phyloP scores from a whole-genome alignment of 2,113 vertebrate species.

The Hippopotamus amphibius region DNA sequence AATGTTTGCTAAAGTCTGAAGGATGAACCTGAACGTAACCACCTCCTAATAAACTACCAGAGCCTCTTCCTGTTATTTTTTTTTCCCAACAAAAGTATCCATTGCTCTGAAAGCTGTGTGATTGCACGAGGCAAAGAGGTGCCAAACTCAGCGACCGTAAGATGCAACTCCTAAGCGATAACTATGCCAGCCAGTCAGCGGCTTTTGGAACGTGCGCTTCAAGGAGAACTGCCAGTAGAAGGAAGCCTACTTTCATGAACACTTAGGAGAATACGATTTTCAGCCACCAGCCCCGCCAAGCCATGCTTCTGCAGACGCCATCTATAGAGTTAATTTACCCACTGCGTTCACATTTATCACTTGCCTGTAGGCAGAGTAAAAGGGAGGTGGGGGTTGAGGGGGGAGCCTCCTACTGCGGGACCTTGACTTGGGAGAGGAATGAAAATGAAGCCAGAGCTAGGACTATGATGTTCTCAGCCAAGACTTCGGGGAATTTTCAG shows the following conservation, averaged over 20 bases:
- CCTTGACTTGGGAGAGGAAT: background rate
- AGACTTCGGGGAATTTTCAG: background rate
- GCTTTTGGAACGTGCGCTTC: background rate
- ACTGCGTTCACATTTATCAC: background rate
- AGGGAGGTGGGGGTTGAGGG: background rate
- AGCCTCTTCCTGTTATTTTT: too few species aligned
- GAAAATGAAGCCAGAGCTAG: background rate
- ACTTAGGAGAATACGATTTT: background rate
- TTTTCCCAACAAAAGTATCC: background rate
- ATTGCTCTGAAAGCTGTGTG: background rate
- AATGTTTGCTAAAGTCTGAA: background rate
- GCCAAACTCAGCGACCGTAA: background rate
- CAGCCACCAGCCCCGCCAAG: background rate
- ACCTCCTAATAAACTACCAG: background rate
- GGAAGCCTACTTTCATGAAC: background rate
- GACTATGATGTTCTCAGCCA: background rate
- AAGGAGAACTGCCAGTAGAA: background rate
- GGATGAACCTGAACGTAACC: background rate
- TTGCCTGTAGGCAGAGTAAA: background rate
- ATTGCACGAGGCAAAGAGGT: background rate
- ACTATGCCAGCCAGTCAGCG: background rate
- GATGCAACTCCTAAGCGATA: background rate
- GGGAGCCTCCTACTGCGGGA: background rate
- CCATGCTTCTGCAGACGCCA: rapidly evolving
- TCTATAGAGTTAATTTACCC: background rate